Percentiles rank a stretch among this genome's conserved stretches.
Conservation (phyloP, 23 tunicate species). For the Styela plicata region DNA sequence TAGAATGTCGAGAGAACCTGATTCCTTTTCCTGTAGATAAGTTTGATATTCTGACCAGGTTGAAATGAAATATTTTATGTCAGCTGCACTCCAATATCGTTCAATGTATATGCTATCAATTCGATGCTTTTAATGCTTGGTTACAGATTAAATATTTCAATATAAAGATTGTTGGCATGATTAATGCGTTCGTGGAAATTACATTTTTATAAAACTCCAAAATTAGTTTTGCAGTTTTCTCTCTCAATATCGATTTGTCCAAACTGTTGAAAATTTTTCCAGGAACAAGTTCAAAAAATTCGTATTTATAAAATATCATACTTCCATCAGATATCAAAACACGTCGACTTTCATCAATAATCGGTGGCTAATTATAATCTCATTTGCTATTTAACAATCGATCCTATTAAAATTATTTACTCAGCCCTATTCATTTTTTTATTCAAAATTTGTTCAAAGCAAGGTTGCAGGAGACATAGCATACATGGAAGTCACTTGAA, state of each 20-base stretch:
- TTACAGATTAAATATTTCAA: slow-evolving; percentile 26
- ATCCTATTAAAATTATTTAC: slow-evolving; percentile 88
- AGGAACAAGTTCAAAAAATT: slow-evolving; percentile 27
- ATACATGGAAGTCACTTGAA: too few relatives aligned
- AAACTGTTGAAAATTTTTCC: background rate
- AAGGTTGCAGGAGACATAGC: too few relatives aligned
- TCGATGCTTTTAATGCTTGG: background rate
- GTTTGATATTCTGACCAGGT: slow-evolving; percentile 50
- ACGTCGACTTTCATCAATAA: slow-evolving; percentile 55
- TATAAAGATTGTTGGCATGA: slow-evolving; percentile 31
- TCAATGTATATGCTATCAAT: slow-evolving; percentile 3
- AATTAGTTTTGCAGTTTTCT: background rate
- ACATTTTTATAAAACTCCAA: background rate
- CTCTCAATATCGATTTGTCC: background rate
- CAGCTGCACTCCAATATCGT: slow-evolving; percentile 14
- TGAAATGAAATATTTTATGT: slow-evolving; percentile 11
- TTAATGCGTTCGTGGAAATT: slow-evolving; percentile 17
- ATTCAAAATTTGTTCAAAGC: too few relatives aligned
- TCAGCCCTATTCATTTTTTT: too few relatives aligned
- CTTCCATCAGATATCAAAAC: slow-evolving; percentile 72
- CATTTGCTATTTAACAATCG: too few relatives aligned
- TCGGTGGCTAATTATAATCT: too few relatives aligned
- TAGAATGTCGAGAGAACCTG: slow-evolving; percentile 13
- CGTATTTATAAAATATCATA: slow-evolving; percentile 66
- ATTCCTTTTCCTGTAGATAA: slow-evolving; percentile 11